These are phyloP conservation scores for Drosophila bocki DNA, from an alignment of 1,140 invertebrate genomes.

Conservation along the genomic window DNA sequence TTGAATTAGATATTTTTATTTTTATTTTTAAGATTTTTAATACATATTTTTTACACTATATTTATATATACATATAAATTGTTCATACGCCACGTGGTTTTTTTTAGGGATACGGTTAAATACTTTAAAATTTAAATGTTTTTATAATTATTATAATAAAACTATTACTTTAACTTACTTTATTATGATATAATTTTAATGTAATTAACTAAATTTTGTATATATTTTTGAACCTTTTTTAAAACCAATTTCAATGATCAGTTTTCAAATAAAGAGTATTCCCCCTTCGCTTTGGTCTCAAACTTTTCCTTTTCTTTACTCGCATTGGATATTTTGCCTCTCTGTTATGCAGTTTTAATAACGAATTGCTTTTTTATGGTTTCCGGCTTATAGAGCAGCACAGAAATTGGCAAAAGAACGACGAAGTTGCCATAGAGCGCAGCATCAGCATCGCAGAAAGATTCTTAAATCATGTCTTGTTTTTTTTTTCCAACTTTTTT, in stretches of 20 bases:
- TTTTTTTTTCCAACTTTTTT: background rate
- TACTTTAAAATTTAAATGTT: too few relatives aligned
- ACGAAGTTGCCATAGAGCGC: slow-evolving; percentile 41
- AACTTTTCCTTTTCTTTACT: slow-evolving; percentile 26
- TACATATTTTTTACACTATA: too few relatives aligned
- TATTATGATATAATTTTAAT: background rate
- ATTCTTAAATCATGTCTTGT: slow-evolving; percentile 75
- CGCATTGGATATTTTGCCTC: slow-evolving; percentile 35
- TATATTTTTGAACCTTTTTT: background rate
- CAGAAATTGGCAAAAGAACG: slow-evolving; percentile 72
- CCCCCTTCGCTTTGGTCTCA: slow-evolving; percentile 1
- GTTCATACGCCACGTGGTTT: background rate
- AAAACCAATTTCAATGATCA: accelerated
- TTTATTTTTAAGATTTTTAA: too few relatives aligned
- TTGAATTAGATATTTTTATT: background rate
- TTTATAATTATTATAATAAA: background rate
- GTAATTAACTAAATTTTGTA: too few relatives aligned
- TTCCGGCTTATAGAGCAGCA: slow-evolving; percentile 74
- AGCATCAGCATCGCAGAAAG: slow-evolving; percentile 27
- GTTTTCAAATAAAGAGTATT: slow-evolving; percentile 1
- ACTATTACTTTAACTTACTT: background rate
- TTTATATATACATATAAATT: too few relatives aligned
- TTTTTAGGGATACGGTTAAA: too few relatives aligned
- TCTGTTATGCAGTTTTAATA: slow-evolving; percentile 77
- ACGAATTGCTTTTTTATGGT: slow-evolving; percentile 82